Conservation (phyloP, 2,888 invertebrate genomes). For the Dynastes grantii region DNA sequence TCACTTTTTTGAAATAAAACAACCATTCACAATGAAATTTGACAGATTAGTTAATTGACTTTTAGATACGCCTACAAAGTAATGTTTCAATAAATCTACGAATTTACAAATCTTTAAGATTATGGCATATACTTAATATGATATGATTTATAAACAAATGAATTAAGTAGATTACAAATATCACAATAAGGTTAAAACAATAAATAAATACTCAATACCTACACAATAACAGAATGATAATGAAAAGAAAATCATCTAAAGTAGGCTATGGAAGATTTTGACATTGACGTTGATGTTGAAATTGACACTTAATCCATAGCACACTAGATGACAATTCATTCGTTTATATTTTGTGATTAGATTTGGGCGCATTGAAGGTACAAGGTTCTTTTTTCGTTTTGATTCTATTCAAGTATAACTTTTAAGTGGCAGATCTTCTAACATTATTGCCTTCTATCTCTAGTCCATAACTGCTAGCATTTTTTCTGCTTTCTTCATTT, state of each 20-base stretch:
- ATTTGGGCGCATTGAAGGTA: neutral
- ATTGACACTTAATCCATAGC: neutral
- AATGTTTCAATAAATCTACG: neutral
- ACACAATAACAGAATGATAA: neutral
- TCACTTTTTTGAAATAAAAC: neutral
- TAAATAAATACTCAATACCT: slow-evolving; percentile 1
- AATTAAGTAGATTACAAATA: neutral
- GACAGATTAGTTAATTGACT: too few relatives aligned
- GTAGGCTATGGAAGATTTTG: neutral
- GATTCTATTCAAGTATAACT: neutral
- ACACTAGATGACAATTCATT: neutral
- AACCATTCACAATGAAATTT: too few relatives aligned
- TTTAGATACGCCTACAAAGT: too few relatives aligned
- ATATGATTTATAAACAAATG: neutral
- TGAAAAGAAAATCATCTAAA: too few relatives aligned
- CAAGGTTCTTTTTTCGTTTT: neutral
- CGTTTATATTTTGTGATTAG: neutral
- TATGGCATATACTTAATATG: neutral
- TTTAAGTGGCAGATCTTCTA: slow-evolving; percentile 28
- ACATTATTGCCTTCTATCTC: slow-evolving; percentile 34
- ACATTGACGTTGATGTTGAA: neutral
- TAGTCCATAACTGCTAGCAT: slow-evolving; percentile 13
- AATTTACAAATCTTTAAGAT: neutral
- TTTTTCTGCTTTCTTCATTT: slow-evolving; percentile 51
- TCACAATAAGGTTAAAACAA: neutral